Conservation (phyloP, 1,140 invertebrate species). For the Anagrus nilaparvatae region DNA sequence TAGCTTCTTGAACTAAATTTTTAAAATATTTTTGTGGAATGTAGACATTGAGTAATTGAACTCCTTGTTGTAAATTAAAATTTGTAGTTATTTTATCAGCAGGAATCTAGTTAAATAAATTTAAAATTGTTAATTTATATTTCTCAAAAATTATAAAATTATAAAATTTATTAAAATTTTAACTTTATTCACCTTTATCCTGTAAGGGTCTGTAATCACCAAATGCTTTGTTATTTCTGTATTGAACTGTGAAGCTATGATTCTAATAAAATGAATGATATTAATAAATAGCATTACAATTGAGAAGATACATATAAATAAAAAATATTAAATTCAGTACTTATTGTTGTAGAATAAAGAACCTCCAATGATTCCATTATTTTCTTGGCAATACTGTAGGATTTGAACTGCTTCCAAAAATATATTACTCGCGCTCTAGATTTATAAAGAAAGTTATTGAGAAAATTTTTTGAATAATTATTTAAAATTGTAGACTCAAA, state of each 20-base stretch:
- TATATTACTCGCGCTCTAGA: slow-evolving; percentile 66
- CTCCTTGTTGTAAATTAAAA: slow-evolving; percentile 64
- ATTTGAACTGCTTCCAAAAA: slow-evolving; percentile 74
- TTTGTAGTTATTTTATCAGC: slow-evolving; percentile 54
- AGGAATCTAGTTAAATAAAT: slow-evolving; percentile 46
- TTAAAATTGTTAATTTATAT: slow-evolving; percentile 7
- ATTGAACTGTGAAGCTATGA: slow-evolving; percentile 66
- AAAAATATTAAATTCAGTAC: slow-evolving; percentile 32
- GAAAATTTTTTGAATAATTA: not conserved
- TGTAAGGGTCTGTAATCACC: slow-evolving; percentile 68
- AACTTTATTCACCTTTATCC: slow-evolving; percentile 51
- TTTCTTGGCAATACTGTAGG: slow-evolving; percentile 64
- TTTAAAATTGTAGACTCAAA: slow-evolving; percentile 2
- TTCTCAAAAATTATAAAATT: not conserved
- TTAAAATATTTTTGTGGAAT: slow-evolving; percentile 51
- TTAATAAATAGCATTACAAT: slow-evolving; percentile 9
- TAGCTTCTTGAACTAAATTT: slow-evolving; percentile 29
- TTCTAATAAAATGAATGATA: slow-evolving; percentile 44
- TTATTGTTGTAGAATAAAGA: slow-evolving; percentile 74
- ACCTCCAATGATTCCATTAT: slow-evolving; percentile 62
- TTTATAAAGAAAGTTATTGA: slow-evolving; percentile 18
- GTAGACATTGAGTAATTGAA: slow-evolving; percentile 68
- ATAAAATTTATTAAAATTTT: too few species aligned
- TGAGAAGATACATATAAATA: slow-evolving; percentile 1
- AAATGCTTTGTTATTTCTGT: slow-evolving; percentile 64